phyloP scores from a whole-genome alignment of 2,888 invertebrate genomes.

The Sesia apiformis region DNA sequence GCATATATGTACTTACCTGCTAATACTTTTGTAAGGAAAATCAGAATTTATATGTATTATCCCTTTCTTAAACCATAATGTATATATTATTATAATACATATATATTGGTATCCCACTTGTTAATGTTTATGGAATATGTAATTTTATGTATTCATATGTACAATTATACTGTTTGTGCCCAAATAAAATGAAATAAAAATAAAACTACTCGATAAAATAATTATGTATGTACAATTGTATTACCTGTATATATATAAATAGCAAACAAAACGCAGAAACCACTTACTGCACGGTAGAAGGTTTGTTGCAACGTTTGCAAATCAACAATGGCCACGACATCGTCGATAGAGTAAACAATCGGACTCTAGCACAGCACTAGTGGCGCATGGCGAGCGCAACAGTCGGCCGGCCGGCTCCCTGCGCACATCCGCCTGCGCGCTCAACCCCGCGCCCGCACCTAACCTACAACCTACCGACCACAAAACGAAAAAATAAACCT shows the following conservation, averaged over 20 bases:
- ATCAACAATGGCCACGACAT: too few species aligned
- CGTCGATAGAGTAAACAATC: constrained; percentile 23
- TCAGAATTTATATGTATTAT: too few species aligned
- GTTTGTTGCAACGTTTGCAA: too few species aligned
- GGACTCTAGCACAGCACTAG: constrained; percentile 48
- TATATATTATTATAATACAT: neutral
- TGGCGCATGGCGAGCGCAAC: constrained; percentile 34
- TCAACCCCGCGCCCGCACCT: constrained; percentile 49
- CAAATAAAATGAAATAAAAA: neutral
- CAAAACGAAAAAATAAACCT: constrained; percentile 7
- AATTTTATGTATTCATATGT: neutral
- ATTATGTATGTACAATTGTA: neutral
- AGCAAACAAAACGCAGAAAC: too few species aligned
- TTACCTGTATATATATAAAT: too few species aligned
- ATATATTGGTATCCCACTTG: neutral
- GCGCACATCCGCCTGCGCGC: constrained; percentile 69
- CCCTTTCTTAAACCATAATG: neutral
- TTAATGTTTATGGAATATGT: neutral
- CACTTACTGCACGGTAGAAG: too few species aligned
- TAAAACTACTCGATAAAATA: neutral
- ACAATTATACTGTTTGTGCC: neutral
- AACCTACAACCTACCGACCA: constrained; percentile 19
- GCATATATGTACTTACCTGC: too few species aligned
- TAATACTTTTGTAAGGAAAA: too few species aligned
- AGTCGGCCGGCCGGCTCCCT: constrained; percentile 54